Base-by-base conservation (phyloP, 2,797 vertebrate genomes). In the Sylvilagus floridanus region DNA sequence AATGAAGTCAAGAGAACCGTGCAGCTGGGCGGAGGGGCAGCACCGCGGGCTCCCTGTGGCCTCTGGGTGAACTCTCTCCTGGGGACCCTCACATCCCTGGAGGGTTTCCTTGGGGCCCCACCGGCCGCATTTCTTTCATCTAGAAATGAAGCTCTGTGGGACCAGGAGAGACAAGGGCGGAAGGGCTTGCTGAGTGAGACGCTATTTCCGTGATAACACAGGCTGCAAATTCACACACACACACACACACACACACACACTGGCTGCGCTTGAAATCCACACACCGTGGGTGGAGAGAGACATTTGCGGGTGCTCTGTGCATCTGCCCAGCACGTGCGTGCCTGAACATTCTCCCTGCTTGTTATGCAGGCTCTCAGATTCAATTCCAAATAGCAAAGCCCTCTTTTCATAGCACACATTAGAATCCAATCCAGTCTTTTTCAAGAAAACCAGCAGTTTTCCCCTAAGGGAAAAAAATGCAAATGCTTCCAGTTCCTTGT, bases 71-170 rank as follows among this genome's bases (percentile, higher is more conserved):
- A 26, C 24, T 52, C 68, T 60, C 66, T 84, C 65, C 11, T 26
- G 7, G 63, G 57, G 63, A 78, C 12, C 8, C 63, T 94, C 77
- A 17, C 37, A 19, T 73, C 75, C 81, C 84, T 79, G n/a, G 75
- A 94, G 52, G 28, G 32, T 87, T 78, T 65, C 19, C 30, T 60
- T 42, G n/a, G n/a, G 54, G 90, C 37, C 54, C 37, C 69, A 21
- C 22, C 65, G 22, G 37, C 17, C 19, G 32, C 32, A 7, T 52
- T 73, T 78, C 50, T 79, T 88, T 60, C 65, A 66, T 77, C 75
- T 84, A 95, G 87, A 93, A 94, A 69, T 81, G 54, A 63, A 92
- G 24, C 19, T 86, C 32, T 68, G 72, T 66, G 22, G 28, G 72
- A 22, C 42, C 12, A 30, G 1, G 26, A 85, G 78, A 81, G 75